Evolutionary conservation across 2,113 vertebrate genomes (phyloP), one percentile per base, ranked within the genome.

Genomic region (Onychostruthus taczanowskii): DNA sequence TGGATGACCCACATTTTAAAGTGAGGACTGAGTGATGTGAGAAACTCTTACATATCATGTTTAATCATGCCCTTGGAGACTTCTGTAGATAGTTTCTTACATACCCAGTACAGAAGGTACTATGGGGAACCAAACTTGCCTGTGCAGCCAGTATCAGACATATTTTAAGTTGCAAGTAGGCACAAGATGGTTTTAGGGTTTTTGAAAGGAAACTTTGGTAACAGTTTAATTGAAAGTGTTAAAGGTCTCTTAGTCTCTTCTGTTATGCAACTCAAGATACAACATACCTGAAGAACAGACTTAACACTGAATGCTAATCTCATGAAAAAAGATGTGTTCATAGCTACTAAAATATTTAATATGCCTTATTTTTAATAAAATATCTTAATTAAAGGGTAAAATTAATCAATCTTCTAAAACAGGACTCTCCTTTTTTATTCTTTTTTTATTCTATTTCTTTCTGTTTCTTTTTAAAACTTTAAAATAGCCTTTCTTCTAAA

Each of bases 161-260:
- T 67, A 63, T 50, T 67, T 86, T 37, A 81, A 70, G 20, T 56
- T 91, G 55, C 61, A 88, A 72, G 82, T 77, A 91, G 46, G 20
- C 41, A 72, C 56, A 93, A 59, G 87, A 94, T 84, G 18, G 11
- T 33, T 88, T 88, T 62, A 70, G 76, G 64, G 19, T 70, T 63
- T 88, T 86, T 80, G 79, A 92, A 93, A 88, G 52, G 72, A 47
- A 78, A 47, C 43, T 91, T 81, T 53, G 43, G 53, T 88, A 96
- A 49, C 39, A 67, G 56, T 92, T 91, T 86, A 78, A 87, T 85
- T 87, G 53, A 28, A 94, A 73, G 16, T 77, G 37, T 87, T 76
- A 58, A 62, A 80, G 74, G 26, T 61, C 58, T 61, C 58, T 35
- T 8, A 49, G 66, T 31, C 37, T 66, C 33, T 64, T 94, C 39